Evolutionary conservation across 2,113 vertebrate species (phyloP).

Genomic region (Chaetodon auriga): DNA sequence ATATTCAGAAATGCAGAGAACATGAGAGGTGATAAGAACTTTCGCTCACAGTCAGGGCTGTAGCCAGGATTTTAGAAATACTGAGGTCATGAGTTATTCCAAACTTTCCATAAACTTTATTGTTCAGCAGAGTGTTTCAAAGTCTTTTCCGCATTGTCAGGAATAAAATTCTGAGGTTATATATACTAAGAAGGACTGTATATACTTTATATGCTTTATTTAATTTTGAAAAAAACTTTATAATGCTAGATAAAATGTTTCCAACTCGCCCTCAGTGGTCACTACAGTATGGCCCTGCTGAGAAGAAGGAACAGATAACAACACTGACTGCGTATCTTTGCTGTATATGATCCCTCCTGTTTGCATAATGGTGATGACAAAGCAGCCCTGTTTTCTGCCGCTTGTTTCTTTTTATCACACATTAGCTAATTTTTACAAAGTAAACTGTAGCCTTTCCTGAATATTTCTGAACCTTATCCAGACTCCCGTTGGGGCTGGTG

Average conservation of each 20-base stretch:
- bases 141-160: too few species aligned
- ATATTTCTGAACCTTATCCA: conserved; percentile 8
- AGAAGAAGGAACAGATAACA: neutral
- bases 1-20: neutral
- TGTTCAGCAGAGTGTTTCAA: too few species aligned
- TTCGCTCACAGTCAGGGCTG: neutral
- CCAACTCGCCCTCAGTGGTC: neutral
- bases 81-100: too few species aligned
- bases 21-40: neutral
- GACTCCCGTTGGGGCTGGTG: neutral
- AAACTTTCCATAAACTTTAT: too few species aligned
- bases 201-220: too few species aligned
- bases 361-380: conserved; percentile 1
- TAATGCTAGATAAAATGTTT: too few species aligned
- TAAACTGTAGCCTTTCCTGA: neutral
- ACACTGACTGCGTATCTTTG: neutral
- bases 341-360: neutral
- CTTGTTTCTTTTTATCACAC: neutral
- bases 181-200: too few species aligned
- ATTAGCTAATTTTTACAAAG: neutral
- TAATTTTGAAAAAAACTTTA: too few species aligned
- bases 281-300: neutral
- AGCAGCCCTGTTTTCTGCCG: neutral
- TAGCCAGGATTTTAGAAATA: too few species aligned
- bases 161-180: too few species aligned